Evolutionary conservation across 2,797 vertebrate genomes (phyloP).

Genomic region (Agapornis canus): DNA sequence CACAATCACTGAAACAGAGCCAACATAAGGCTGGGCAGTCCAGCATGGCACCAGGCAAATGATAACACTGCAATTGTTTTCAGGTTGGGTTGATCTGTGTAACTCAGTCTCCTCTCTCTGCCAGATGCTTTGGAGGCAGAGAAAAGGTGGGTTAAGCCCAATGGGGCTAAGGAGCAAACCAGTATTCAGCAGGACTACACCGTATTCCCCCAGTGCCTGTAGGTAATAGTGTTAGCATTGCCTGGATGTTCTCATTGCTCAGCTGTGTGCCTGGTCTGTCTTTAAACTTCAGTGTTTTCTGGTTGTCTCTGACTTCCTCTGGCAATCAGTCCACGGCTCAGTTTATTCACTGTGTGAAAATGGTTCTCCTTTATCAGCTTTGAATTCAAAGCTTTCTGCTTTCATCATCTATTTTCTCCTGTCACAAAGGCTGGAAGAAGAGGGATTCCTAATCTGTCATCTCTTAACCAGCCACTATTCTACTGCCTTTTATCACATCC

Average conservation of each 20-base stretch:
- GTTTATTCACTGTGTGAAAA: not conserved
- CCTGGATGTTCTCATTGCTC: not conserved
- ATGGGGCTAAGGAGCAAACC: not conserved
- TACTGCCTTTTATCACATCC: not conserved
- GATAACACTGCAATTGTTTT: not conserved
- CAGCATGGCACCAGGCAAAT: not conserved
- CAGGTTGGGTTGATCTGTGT: not conserved
- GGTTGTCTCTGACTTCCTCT: not conserved
- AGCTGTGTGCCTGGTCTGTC: not conserved
- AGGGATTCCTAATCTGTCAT: not conserved
- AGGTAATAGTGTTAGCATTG: not conserved
- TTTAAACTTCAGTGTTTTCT: not conserved
- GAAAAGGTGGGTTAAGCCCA: not conserved
- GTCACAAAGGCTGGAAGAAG: not conserved
- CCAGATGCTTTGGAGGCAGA: not conserved
- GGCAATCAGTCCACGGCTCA: not conserved
- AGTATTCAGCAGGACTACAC: not conserved
- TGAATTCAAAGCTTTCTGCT: not conserved
- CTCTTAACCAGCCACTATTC: not conserved
- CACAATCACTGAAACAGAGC: not conserved
- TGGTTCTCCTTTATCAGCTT: not conserved
- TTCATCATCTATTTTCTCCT: not conserved
- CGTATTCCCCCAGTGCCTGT: not conserved
- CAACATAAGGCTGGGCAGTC: not conserved
- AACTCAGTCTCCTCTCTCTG: not conserved